These are phyloP conservation scores for Drosophila asahinai DNA, from an alignment of 1,140 invertebrate genomes.

Conservation along the genomic window DNA sequence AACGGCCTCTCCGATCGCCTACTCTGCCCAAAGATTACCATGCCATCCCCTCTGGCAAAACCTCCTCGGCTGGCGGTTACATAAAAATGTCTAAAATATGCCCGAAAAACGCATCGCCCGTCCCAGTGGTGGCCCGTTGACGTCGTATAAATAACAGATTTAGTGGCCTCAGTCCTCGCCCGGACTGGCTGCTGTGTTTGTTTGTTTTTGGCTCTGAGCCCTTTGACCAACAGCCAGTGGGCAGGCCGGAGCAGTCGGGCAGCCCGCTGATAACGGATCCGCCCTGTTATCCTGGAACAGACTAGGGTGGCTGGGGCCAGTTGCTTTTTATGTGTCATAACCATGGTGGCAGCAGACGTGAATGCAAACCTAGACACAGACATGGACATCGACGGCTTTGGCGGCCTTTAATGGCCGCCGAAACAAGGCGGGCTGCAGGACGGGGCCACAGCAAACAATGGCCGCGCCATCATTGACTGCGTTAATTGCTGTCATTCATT, in stretches of 20 bases:
- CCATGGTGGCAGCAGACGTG: slow-evolving; percentile 26
- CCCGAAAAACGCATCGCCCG: slow-evolving; percentile 11
- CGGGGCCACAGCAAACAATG: slow-evolving; percentile 64
- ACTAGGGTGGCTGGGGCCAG: slow-evolving; percentile 41
- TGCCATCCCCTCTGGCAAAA: background rate
- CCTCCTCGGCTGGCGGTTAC: background rate
- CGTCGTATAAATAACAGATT: slow-evolving; percentile 79
- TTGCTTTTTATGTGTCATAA: slow-evolving; percentile 76
- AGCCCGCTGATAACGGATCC: slow-evolving; percentile 38
- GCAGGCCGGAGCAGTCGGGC: slow-evolving; percentile 24
- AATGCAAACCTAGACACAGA: slow-evolving; percentile 12
- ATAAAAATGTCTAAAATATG: slow-evolving; percentile 44
- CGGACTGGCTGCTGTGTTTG: slow-evolving; percentile 48
- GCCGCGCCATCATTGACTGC: slow-evolving; percentile 76
- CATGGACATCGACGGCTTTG: slow-evolving; percentile 32
- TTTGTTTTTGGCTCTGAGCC: slow-evolving; percentile 56
- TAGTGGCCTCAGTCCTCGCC: slow-evolving; percentile 63
- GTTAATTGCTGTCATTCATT: slow-evolving; percentile 84
- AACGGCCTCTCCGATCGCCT: background rate
- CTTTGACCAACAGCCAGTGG: slow-evolving; percentile 28
- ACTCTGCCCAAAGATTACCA: no score
- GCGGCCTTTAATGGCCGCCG: slow-evolving; percentile 69
- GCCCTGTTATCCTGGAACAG: slow-evolving; percentile 29
- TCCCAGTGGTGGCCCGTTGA: slow-evolving; percentile 58
- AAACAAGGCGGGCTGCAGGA: slow-evolving; percentile 9